Conservation (phyloP, 1,140 invertebrate genomes). For the Melipona quadrifasciata region DNA sequence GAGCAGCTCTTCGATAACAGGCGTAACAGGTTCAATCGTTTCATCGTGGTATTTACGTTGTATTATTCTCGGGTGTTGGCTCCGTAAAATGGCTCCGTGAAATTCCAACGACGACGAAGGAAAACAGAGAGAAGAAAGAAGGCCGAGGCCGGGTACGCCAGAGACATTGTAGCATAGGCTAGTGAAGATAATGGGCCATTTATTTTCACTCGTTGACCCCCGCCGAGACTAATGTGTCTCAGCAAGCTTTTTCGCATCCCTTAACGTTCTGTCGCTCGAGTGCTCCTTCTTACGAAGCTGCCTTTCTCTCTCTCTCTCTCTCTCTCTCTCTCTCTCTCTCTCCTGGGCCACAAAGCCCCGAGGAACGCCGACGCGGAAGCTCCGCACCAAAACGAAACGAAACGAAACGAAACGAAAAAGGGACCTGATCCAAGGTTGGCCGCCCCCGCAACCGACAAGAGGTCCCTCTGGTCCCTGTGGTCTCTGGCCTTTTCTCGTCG, state of each 20-base stretch:
- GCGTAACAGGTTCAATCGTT: constrained; percentile 65
- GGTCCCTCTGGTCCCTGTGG: too few species aligned
- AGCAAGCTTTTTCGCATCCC: constrained; percentile 68
- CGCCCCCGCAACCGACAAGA: background rate
- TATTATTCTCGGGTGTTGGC: constrained; percentile 55
- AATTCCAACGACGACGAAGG: constrained; percentile 48
- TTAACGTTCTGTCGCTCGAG: constrained; percentile 54
- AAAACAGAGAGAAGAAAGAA: background rate
- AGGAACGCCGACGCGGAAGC: constrained; percentile 36
- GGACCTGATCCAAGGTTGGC: background rate
- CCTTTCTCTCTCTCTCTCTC: too few species aligned
- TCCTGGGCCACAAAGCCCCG: constrained; percentile 34
- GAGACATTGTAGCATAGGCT: constrained; percentile 50
- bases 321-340: too few species aligned
- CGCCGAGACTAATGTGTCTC: constrained; percentile 73
- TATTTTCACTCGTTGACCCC: constrained; percentile 75
- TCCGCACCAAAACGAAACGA: background rate
- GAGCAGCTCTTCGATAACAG: constrained; percentile 34
- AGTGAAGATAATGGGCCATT: constrained; percentile 71
- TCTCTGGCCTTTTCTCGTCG: background rate
- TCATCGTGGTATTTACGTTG: constrained; percentile 64
- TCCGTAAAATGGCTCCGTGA: constrained; percentile 57
- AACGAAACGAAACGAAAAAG: too few species aligned
- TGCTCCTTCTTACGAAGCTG: constrained; percentile 50
- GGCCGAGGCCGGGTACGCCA: background rate